Percentiles rank a stretch among this genome's conserved stretches.
phyloP scores from a whole-genome alignment of 2,113 vertebrate species.

The Python bivittatus region DNA sequence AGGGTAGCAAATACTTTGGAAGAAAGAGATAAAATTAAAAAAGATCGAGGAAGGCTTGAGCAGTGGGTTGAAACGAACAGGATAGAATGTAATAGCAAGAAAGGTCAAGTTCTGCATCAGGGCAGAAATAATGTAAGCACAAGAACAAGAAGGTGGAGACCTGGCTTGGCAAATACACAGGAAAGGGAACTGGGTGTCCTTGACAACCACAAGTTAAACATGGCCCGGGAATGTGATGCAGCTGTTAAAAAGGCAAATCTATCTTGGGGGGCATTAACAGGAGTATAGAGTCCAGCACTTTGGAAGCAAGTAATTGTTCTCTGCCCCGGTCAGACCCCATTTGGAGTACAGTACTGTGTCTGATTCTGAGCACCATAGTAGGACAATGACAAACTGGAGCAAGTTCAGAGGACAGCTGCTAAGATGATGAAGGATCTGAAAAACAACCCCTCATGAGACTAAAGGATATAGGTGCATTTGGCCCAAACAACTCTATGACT shows the following conservation, averaged over 20 bases:
- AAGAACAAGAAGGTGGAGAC: neutral
- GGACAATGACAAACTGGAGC: neutral
- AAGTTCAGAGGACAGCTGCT: neutral
- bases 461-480: neutral
- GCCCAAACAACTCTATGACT: neutral
- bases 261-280: neutral
- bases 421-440: neutral
- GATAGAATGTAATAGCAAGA: neutral
- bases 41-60: neutral
- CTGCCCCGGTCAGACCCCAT: neutral
- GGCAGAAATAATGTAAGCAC: neutral
- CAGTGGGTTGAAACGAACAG: neutral
- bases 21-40: neutral
- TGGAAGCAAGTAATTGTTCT: neutral
- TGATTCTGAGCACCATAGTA: neutral
- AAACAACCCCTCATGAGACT: neutral
- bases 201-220: neutral
- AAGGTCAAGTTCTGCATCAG: neutral
- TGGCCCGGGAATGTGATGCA: neutral
- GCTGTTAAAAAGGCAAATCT: neutral
- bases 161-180: neutral
- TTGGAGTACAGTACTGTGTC: neutral
- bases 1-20: neutral
- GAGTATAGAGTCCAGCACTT: neutral
- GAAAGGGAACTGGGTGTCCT: neutral